Percentiles rank a stretch among this genome's conserved stretches.
Evolutionary conservation across 2,797 vertebrate species (phyloP).

Genomic region (Mormyrus proboscirostris): DNA sequence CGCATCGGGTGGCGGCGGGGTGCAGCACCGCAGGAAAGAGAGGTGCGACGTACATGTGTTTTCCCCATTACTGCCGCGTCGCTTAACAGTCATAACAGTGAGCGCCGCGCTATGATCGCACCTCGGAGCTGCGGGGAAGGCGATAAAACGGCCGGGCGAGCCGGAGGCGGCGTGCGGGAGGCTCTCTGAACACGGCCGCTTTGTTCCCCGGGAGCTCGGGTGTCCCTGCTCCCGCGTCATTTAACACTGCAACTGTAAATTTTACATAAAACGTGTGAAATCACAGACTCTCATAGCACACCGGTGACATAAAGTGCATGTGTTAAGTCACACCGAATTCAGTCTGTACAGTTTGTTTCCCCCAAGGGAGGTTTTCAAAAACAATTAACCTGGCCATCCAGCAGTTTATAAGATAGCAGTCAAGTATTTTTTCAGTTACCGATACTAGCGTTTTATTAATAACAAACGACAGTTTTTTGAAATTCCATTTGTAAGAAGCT

Average conservation of each 20-base stretch:
- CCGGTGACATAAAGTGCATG: constrained; percentile 68
- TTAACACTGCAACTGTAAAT: constrained; percentile 75
- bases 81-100: constrained; percentile 61
- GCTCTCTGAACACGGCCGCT: constrained; percentile 72
- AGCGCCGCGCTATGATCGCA: constrained; percentile 66
- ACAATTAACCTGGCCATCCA: constrained; percentile 19
- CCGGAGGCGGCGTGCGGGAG: constrained; percentile 69
- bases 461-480: not conserved
- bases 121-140: constrained; percentile 67
- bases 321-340: constrained; percentile 64
- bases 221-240: constrained; percentile 77
- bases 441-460: not conserved
- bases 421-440: not conserved
- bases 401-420: not conserved
- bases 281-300: constrained; percentile 80
- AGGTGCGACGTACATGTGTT: constrained; percentile 52
- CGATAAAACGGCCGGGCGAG: constrained; percentile 65
- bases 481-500: not conserved
- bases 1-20: constrained; percentile 12
- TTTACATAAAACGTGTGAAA: constrained; percentile 78
- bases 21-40: constrained; percentile 46
- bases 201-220: constrained; percentile 70
- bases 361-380: constrained; percentile 34
- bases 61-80: constrained; percentile 61
- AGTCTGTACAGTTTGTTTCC: constrained; percentile 47